Base-by-base conservation (phyloP, 2,113 vertebrate species). In the Gobius niger region DNA sequence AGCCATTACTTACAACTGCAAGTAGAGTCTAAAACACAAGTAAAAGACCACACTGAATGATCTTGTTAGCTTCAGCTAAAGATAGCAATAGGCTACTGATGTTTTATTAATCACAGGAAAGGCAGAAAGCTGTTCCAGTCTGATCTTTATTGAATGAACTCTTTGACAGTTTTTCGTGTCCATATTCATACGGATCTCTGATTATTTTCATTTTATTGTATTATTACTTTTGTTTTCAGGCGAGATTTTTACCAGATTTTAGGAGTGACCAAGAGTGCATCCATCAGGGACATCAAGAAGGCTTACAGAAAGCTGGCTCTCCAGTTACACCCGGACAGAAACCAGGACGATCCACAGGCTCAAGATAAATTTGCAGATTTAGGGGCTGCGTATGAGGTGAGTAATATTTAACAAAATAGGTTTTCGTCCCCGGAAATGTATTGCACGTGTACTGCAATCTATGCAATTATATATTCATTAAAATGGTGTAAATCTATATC, bases 321-420 rank as follows among this genome's bases (percentile, higher is more conserved):
- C 15, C 97, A 99, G 88, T 87, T 99, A 14, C 98, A 99, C 74
- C 98, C 98, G 1, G 98, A 99, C 89, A 89, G 97, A 76, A 99
- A 99, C 67, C 98, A 86, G 1, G 98, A 98, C 75, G 98, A 99
- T 68, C 98, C 98, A 0, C 88, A 92, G 68, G 98, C 98, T 1
- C 94, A 95, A 52, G 97, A 99, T 83, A 98, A 96, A 81, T 99
- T 99, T 68, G 96, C 98, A 74, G 98, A 99, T 81, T 89, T 99
- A 46, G 98, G 98, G 5, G 95, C 98, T 56, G 98, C 98, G 65
- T 99, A 99, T 60, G 98, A 99, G 95, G 98, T 99, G 66, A 68
- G 90, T 57, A 6, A 24, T 54, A 11, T 19, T n/a, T n/a, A n/a
- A n/a, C n/a, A n/a, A 9, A 13, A 0, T 0, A 47, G 14, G 9